Conservation (phyloP, 2,113 vertebrate genomes). For the Ammodytes marinus region DNA sequence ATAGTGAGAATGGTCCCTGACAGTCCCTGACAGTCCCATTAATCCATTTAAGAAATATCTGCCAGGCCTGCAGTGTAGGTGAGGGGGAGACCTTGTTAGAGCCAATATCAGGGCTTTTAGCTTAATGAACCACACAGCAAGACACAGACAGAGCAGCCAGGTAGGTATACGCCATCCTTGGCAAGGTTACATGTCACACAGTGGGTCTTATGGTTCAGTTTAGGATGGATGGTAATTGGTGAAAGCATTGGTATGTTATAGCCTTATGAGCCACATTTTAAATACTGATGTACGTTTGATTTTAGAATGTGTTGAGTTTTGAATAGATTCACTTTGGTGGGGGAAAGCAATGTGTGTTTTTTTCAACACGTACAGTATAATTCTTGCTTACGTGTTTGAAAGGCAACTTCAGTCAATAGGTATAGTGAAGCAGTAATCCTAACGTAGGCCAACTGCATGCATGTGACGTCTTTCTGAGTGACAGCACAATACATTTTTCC, state of each 20-base stretch:
- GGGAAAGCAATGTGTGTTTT: neutral
- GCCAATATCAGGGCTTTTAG: slow-evolving; percentile 54
- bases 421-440: neutral
- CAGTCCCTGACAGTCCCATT: slow-evolving; percentile 54
- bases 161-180: neutral
- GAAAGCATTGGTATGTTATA: neutral
- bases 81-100: slow-evolving; percentile 1
- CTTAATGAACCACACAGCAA: slow-evolving; percentile 59
- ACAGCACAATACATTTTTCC: neutral
- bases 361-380: too few species aligned
- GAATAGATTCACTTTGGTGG: too few species aligned
- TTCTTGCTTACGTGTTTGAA: neutral
- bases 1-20: slow-evolving; percentile 53
- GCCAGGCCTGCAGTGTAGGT: slow-evolving; percentile 17
- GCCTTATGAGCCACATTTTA: neutral
- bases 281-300: neutral
- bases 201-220: neutral
- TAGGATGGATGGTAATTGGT: slow-evolving; percentile 2
- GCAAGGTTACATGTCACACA: slow-evolving; percentile 17
- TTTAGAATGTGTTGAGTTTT: neutral
- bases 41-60: slow-evolving; percentile 58
- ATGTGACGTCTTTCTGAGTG: neutral
- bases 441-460: neutral
- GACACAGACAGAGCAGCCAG: neutral
- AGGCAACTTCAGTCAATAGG: neutral